Conservation (phyloP, 1,140 invertebrate genomes). For the Ericerus pela region DNA sequence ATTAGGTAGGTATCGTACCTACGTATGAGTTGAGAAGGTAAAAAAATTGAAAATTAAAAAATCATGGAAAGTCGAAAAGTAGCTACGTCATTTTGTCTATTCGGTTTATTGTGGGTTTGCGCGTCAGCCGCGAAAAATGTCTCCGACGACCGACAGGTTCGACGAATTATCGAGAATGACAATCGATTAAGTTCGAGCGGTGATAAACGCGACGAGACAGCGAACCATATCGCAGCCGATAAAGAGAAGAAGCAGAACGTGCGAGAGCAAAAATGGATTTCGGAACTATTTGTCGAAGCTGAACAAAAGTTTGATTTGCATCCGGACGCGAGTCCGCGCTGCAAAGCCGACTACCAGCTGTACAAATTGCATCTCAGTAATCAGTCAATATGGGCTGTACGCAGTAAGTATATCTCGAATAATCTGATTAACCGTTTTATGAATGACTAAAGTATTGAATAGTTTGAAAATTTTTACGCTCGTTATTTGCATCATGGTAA, state of each 20-base stretch:
- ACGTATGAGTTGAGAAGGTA: too few relatives aligned
- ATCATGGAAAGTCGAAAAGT: slow-evolving; percentile 1
- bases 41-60: too few relatives aligned
- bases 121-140: not conserved
- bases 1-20: too few relatives aligned
- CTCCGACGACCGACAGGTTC: not conserved
- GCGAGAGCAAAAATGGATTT: not conserved
- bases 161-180: not conserved
- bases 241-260: not conserved
- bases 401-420: too few relatives aligned
- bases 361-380: slow-evolving; percentile 1
- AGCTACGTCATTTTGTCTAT: not conserved
- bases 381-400: not conserved
- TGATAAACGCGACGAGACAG: too few relatives aligned
- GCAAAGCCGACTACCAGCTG: not conserved
- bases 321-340: not conserved
- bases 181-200: not conserved
- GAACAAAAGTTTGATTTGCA: not conserved
- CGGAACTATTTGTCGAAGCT: not conserved
- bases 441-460: too few relatives aligned
- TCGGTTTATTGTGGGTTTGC: not conserved
- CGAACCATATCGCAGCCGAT: not conserved
- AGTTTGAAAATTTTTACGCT: too few relatives aligned
- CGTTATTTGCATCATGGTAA: too few relatives aligned
- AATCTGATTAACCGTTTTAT: too few relatives aligned